Percentiles rank a stretch among this genome's conserved stretches.
phyloP scores from a whole-genome alignment of 30 jellyfish, hydroid and myxozoan species.

The Catostylus mosaicus region DNA sequence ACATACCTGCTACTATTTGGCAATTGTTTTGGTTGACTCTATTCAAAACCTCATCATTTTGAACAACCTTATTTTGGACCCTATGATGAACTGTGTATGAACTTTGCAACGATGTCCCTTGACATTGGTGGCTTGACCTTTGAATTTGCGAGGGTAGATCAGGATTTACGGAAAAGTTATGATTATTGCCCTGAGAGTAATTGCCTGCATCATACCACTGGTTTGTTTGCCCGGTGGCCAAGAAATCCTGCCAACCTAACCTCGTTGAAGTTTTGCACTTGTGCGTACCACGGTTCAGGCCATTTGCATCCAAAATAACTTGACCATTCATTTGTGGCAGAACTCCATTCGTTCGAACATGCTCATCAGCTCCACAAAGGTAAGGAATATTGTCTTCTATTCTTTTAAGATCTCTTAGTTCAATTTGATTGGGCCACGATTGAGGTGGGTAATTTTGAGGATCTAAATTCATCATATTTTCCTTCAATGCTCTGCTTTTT shows the following conservation, averaged over 20 bases:
- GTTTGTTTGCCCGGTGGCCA: too few species aligned
- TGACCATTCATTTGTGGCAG: too few species aligned
- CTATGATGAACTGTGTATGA: constrained; percentile 56
- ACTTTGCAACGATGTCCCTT: constrained; percentile 13
- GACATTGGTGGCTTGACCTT: constrained; percentile 37
- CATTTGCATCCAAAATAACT: not conserved
- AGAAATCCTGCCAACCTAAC: not conserved
- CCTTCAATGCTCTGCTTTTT: not conserved
- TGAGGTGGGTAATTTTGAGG: not conserved
- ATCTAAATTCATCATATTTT: not conserved
- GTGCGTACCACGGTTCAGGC: not conserved
- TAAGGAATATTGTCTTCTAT: constrained; percentile 47
- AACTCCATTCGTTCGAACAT: not conserved
- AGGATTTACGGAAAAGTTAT: not conserved
- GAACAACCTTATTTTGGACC: constrained; percentile 15
- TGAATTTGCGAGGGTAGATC: constrained; percentile 34
- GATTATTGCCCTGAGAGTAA: not conserved
- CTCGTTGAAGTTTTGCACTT: not conserved
- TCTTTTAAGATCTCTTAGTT: constrained; percentile 7
- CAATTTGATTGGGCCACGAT: constrained; percentile 4
- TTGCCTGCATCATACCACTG: not conserved
- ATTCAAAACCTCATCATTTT: not conserved
- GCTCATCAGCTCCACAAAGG: constrained; percentile 16
- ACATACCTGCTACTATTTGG: constrained; percentile 11
- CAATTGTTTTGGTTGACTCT: not conserved